Evolutionary conservation across 2,113 vertebrate species (phyloP).

Genomic region (Bujurquina vittata): DNA sequence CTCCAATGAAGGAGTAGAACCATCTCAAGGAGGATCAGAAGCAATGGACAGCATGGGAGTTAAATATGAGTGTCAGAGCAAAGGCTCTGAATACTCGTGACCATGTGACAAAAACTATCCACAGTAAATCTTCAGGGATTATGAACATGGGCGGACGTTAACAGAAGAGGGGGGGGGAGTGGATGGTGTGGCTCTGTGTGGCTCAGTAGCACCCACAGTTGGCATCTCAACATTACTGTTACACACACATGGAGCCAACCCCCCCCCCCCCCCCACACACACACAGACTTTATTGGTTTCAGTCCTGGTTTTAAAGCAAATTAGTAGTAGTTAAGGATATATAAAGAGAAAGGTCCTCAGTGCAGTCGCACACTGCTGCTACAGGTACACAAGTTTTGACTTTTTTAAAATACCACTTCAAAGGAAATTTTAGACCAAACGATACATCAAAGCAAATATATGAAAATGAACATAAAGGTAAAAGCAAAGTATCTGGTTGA

Average conservation of each 20-base stretch:
- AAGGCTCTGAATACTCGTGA: too few relatives aligned
- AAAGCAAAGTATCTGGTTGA: neutral
- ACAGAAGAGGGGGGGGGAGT: neutral
- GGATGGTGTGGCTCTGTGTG: neutral
- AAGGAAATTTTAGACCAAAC: neutral
- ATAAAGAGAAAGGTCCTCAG: neutral
- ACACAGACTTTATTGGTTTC: neutral
- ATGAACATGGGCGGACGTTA: neutral
- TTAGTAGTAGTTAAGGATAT: neutral
- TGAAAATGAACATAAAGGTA: neutral
- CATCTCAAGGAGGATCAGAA: too few relatives aligned
- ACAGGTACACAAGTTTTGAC: neutral
- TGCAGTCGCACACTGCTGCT: neutral
- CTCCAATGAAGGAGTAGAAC: too few relatives aligned
- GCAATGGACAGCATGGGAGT: too few relatives aligned
- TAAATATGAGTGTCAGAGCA: too few relatives aligned
- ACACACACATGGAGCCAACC: neutral
- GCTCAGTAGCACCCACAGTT: neutral
- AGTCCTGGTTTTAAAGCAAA: neutral
- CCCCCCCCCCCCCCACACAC: too few relatives aligned
- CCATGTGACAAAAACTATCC: neutral
- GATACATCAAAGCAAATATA: neutral
- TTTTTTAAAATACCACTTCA: neutral
- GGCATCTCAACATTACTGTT: neutral
- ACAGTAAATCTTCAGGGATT: fast-evolving